Evolutionary conservation across 2,113 vertebrate species (phyloP).

Genomic region (Acrocephalus kingi): DNA sequence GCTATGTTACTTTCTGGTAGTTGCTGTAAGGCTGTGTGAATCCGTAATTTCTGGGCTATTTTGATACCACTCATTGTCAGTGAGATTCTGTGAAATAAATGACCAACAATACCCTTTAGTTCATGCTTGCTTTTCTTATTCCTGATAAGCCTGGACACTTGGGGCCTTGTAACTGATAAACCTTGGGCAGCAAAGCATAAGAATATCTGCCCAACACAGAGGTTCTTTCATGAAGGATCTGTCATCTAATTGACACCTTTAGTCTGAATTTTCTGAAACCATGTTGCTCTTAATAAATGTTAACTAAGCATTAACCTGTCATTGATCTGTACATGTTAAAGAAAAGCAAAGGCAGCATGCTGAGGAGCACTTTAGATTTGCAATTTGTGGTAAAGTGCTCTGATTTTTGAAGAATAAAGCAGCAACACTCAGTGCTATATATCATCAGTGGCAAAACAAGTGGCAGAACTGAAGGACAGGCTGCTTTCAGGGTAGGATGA

Average conservation of each 20-base stretch:
- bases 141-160: not conserved
- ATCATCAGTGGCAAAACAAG: not conserved
- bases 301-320: conserved; percentile 63
- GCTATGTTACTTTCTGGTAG: not conserved
- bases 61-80: not conserved
- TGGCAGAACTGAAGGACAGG: not conserved
- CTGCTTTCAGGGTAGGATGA: not conserved
- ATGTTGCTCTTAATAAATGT: conserved; percentile 62
- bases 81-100: not conserved
- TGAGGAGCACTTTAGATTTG: not conserved
- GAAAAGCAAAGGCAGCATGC: conserved; percentile 15
- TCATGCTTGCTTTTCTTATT: not conserved
- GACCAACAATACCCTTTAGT: not conserved
- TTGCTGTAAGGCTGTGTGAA: not conserved
- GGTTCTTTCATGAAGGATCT: conserved; percentile 34
- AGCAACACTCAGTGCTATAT: not conserved
- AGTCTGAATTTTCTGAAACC: conserved; percentile 57
- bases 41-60: not conserved
- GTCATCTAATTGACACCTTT: conserved; percentile 38
- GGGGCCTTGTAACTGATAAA: conserved; percentile 35
- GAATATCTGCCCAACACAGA: not conserved
- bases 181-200: conserved; percentile 9
- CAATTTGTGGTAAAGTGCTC: not conserved
- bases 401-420: conserved; percentile 17
- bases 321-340: conserved; percentile 38